Percentiles rank a stretch among this genome's conserved stretches.
These are phyloP conservation scores for Alethe castanea DNA, from an alignment of 2,113 vertebrate species.

Conservation along the genomic window DNA sequence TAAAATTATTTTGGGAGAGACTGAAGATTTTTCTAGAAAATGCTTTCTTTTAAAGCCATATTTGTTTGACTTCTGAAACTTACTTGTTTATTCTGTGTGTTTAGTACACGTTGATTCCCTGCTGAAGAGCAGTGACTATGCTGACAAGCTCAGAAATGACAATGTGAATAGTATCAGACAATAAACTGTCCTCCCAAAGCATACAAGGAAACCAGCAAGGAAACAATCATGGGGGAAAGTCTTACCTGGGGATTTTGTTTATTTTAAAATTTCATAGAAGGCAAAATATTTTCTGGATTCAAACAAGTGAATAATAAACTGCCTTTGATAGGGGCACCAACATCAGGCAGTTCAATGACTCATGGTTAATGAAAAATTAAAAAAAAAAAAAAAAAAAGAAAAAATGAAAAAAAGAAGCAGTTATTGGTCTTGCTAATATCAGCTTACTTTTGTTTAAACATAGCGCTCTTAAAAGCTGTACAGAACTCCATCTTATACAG, in stretches of 20 bases:
- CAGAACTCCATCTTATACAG: slow-evolving; percentile 78
- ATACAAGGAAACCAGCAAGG: slow-evolving; percentile 72
- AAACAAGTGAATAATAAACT: slow-evolving; percentile 71
- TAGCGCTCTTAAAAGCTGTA: slow-evolving; percentile 76
- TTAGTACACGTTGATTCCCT: slow-evolving; percentile 71
- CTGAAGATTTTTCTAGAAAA: slow-evolving; percentile 47
- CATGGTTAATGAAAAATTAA: slow-evolving; percentile 53
- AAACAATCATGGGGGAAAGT: slow-evolving; percentile 72
- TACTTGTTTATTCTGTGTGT: slow-evolving; percentile 66
- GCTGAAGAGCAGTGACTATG: slow-evolving; percentile 75
- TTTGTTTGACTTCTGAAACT: slow-evolving; percentile 68
- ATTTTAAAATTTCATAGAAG: slow-evolving; percentile 69
- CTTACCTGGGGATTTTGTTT: slow-evolving; percentile 65
- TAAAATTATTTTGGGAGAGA: slow-evolving; percentile 56
- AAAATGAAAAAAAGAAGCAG: slow-evolving; percentile 40
- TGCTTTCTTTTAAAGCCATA: slow-evolving; percentile 62
- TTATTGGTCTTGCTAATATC: slow-evolving; percentile 79
- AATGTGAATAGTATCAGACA: slow-evolving; percentile 73
- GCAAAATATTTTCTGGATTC: slow-evolving; percentile 73
- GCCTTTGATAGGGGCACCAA: slow-evolving; percentile 71
- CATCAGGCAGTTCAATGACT: slow-evolving; percentile 75
- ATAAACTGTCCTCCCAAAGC: slow-evolving; percentile 74
- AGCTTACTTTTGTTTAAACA: slow-evolving; percentile 76
- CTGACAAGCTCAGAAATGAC: slow-evolving; percentile 71
- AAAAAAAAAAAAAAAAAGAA: background rate